A percentile compares a stretch with the other conserved stretches of the same genome.
Evolutionary conservation across 2,888 invertebrate genomes (phyloP).

Genomic region (Amphipyra berbera): DNA sequence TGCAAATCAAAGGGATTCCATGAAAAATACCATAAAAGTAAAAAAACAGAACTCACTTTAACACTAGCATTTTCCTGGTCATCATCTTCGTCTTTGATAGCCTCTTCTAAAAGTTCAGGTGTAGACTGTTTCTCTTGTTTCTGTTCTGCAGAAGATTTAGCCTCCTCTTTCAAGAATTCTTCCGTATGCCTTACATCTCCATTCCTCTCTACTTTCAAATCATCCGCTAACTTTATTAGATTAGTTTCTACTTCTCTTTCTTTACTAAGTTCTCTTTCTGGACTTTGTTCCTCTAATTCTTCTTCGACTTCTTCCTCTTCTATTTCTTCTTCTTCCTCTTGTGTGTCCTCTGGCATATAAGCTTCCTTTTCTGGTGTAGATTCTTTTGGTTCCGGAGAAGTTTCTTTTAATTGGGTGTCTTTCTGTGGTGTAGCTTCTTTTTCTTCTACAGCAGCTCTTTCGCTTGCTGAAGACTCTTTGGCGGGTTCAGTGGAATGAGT

Average conservation of each 20-base stretch:
- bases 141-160: slow-evolving; percentile 62
- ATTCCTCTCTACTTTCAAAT: slow-evolving; percentile 59
- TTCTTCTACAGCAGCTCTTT: slow-evolving; percentile 24
- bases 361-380: slow-evolving; percentile 25
- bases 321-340: slow-evolving; percentile 35
- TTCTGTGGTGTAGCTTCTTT: slow-evolving; percentile 27
- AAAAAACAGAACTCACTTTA: slow-evolving; percentile 73
- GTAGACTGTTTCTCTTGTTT: slow-evolving; percentile 72
- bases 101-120: slow-evolving; percentile 80
- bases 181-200: slow-evolving; percentile 71
- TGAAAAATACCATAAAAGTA: not conserved
- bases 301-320: slow-evolving; percentile 41
- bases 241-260: slow-evolving; percentile 38
- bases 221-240: slow-evolving; percentile 64
- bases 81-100: slow-evolving; percentile 71
- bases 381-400: slow-evolving; percentile 36
- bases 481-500: slow-evolving; percentile 19
- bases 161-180: slow-evolving; percentile 74
- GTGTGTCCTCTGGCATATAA: slow-evolving; percentile 12
- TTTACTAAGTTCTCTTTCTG: slow-evolving; percentile 44
- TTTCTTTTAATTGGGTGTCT: slow-evolving; percentile 22
- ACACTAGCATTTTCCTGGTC: slow-evolving; percentile 78
- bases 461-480: slow-evolving; percentile 14
- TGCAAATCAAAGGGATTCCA: too few species aligned
- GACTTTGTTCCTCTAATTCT: slow-evolving; percentile 33